Percentiles rank a stretch among this genome's conserved stretches.
These are phyloP conservation scores for Mythimna pallens DNA, from an alignment of 2,888 invertebrate genomes.

Conservation along the genomic window DNA sequence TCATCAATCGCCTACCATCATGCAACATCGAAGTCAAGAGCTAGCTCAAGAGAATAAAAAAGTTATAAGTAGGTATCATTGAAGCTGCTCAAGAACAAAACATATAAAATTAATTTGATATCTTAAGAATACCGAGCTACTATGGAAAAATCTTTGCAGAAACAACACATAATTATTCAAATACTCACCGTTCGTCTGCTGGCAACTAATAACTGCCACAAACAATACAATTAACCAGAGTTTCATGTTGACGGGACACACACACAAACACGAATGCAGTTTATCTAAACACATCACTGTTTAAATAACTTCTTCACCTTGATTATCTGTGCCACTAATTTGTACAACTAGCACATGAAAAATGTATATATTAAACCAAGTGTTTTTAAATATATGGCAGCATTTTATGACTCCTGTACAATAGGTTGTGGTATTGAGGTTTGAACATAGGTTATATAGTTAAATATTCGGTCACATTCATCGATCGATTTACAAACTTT, in stretches of 20 bases:
- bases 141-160: slow-evolving; percentile 14
- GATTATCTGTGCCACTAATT: slow-evolving; percentile 51
- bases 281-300: slow-evolving; percentile 52
- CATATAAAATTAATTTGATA: not conserved
- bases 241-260: slow-evolving; percentile 64
- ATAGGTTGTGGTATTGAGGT: not conserved
- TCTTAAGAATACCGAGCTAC: not conserved
- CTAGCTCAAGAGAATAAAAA: too few species aligned
- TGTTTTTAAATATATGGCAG: not conserved
- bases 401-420: slow-evolving; percentile 25
- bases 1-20: too few species aligned
- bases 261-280: slow-evolving; percentile 54
- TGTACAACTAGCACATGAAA: slow-evolving; percentile 25
- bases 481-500: slow-evolving; percentile 8
- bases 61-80: not conserved
- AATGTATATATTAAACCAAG: not conserved
- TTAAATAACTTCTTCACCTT: slow-evolving; percentile 65
- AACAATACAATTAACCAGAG: slow-evolving; percentile 54
- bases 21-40: too few species aligned
- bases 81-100: not conserved
- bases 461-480: not conserved
- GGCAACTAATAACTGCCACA: slow-evolving; percentile 60
- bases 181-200: slow-evolving; percentile 63
- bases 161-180: slow-evolving; percentile 8
- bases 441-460: not conserved